These are phyloP conservation scores for Exephanes ischioxanthus DNA, from an alignment of 2,888 invertebrate species.

Conservation along the genomic window DNA sequence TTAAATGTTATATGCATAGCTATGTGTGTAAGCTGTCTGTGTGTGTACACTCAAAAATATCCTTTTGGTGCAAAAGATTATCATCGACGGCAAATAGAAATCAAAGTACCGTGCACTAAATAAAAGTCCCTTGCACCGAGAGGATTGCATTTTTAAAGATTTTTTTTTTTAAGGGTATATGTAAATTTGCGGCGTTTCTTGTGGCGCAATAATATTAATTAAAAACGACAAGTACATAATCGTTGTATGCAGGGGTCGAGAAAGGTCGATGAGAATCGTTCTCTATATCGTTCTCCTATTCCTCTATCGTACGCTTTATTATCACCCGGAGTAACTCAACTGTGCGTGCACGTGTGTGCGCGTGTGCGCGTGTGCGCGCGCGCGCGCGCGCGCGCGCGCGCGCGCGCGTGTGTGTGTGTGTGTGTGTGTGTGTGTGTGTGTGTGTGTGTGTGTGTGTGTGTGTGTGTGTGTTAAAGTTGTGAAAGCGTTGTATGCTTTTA, in stretches of 20 bases:
- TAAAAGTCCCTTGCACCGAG: neutral
- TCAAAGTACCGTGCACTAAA: neutral
- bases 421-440: neutral
- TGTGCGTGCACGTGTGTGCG: neutral
- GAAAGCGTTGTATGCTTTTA: conserved; percentile 41
- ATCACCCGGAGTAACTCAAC: conserved; percentile 34
- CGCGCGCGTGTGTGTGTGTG: neutral
- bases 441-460: neutral
- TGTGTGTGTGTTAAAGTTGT: neutral
- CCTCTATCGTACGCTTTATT: conserved; percentile 10
- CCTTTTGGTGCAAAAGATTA: neutral
- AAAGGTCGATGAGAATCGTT: conserved; percentile 71
- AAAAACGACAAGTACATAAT: conserved; percentile 75
- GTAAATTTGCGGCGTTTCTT: conserved; percentile 6
- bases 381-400: neutral
- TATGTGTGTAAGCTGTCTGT: conserved; percentile 37
- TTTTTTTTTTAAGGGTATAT: neutral
- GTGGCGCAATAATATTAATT: conserved; percentile 77
- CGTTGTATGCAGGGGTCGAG: conserved; percentile 75
- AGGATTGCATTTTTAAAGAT: neutral
- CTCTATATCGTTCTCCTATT: conserved; percentile 40
- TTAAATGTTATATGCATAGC: conserved; percentile 50
- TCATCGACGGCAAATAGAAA: neutral
- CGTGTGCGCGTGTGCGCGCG: neutral
- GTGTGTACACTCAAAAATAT: neutral